phyloP scores from a whole-genome alignment of 1,140 invertebrate genomes.

The Patella vulgata region DNA sequence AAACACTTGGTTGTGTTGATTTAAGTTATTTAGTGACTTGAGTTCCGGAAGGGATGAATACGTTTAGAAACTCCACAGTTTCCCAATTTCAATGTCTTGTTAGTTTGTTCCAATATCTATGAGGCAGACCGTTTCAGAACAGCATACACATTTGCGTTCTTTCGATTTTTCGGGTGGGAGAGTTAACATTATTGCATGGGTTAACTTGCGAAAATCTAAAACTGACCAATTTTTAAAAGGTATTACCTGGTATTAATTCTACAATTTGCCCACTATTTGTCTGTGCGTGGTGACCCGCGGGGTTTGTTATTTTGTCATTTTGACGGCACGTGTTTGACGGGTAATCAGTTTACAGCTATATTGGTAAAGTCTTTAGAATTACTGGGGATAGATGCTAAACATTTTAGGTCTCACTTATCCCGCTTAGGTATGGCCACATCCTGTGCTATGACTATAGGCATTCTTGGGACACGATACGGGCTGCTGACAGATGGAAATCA shows the following conservation, averaged over 20 bases:
- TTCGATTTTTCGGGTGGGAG: constrained; percentile 26
- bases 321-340: constrained; percentile 8
- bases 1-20: too few species aligned
- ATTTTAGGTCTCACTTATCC: constrained; percentile 18
- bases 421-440: constrained; percentile 23
- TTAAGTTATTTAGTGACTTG: too few species aligned
- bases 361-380: constrained; percentile 7
- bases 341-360: constrained; percentile 22
- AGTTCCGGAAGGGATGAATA: too few species aligned
- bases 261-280: constrained; percentile 3
- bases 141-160: constrained; percentile 22
- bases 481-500: constrained; percentile 17
- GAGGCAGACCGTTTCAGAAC: constrained; percentile 19
- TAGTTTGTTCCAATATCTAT: constrained; percentile 7
- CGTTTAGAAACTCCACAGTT: background rate
- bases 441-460: constrained; percentile 2
- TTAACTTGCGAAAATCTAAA: constrained; percentile 8
- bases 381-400: background rate
- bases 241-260: background rate
- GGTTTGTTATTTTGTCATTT: constrained; percentile 7
- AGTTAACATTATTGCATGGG: constrained; percentile 11
- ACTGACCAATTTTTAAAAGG: constrained; percentile 15
- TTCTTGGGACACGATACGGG: background rate
- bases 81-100: constrained; percentile 7
- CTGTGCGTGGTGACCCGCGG: background rate